Base-by-base conservation (phyloP, 1,140 invertebrate species). In the Tetramorium alpestre region DNA sequence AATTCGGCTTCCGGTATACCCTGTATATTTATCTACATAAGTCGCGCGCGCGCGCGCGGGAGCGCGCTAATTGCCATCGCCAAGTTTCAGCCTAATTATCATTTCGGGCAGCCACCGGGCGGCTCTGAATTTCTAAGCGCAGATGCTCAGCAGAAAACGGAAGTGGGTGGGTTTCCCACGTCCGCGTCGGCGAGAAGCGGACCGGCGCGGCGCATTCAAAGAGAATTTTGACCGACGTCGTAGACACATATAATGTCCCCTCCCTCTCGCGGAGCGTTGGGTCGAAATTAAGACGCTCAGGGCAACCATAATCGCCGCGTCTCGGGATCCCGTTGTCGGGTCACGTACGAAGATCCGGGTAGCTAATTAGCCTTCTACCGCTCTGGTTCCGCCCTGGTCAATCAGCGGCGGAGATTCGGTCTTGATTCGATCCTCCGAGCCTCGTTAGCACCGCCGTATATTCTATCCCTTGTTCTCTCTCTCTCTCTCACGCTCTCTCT, bases 381-480 rank as follows among this genome's bases (percentile, higher is more conserved):
- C 60, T 91, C 56, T 44, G 77, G 87, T 90, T 91, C 87, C 90
- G 69, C 90, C 87, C 89, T 87, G 90, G 90, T 91, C 90, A 91
- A 91, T 91, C 90, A 91, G 85, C 85, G 90, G 84, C 89, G 89
- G 89, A 91, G 90, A 91, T 91, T 91, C 87, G 90, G 90, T 91
- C 90, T 90, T 91, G 90, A 91, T 91, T 91, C 90, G 90, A 91
- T 91, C 90, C 89, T 90, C 86, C 76, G 89, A 91, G 89, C 84
- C 90, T 91, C 90, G 90, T 91, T 91, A 91, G 87, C 87, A 81
- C 87, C 67, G 75, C 44, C 82, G 89, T 91, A 90, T 75, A 90
- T 90, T 78, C 82, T 65, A 49, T 22, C 41, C 69, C 56, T 44
- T 49, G 13, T 44, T 73, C 33, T 18, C 64, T 41, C 72, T 25